Base-by-base conservation (phyloP, 2,113 vertebrate species). In the Electrona antarctica region DNA sequence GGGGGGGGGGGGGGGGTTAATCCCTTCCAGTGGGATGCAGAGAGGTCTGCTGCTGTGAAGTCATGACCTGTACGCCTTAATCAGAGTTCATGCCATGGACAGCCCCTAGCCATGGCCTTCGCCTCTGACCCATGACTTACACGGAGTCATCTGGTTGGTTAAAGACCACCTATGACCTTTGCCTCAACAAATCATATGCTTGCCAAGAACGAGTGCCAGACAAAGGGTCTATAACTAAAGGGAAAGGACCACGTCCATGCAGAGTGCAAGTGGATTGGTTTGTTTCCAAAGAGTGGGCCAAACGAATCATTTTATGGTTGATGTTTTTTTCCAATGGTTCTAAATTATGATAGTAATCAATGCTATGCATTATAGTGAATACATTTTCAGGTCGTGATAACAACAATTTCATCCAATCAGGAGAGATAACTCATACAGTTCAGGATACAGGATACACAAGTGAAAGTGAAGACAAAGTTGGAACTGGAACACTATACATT, bases 91-190 rank as follows among this genome's bases (percentile, higher is more conserved):
- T 51, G 67, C 15, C 33, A 41, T 64, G 69, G 78, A 57, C 50
- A 72, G 63, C 76, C 80, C 57, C 63, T n/a, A 61, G 79, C 54
- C 54, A 77, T 81, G 78, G 67, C 54, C 60, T 81, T 85, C 79
- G 77, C 64, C 85, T 81, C 58, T 81, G 85, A 83, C 74, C 73
- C 74, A 21, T 3, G 57, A 82, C 64, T 74, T 51, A 77, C 64
- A 33, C 59, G 69, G 59, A 64, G 77, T 72, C 81, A 80, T 81
- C 74, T 82, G 74, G 71, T 59, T 78, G 71, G 74, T 70, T 71
- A 77, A 79, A 14, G 6, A 29, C 61, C 62, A 63, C 61, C 75
- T 28, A 15, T 64, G 58, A 82, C 68, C 67, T 73, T 76, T 69
- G 10, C 28, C 54, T 54, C 48, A 62, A 63, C 47, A 59, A 4